Base-by-base conservation (phyloP, 2,113 vertebrate genomes). In the human region DNA sequence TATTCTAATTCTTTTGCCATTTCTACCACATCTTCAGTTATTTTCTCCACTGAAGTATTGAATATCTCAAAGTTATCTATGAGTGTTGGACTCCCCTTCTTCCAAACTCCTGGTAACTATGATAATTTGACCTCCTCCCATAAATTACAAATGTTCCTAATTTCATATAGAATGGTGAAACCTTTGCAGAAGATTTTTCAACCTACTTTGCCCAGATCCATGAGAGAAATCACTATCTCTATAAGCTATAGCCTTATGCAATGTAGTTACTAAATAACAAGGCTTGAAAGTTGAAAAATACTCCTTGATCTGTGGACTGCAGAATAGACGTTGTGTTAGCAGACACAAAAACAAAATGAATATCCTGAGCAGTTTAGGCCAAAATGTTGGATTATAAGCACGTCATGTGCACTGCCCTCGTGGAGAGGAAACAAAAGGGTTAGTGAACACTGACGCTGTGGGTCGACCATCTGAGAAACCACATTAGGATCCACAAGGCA, bases 331-430 rank as follows among this genome's bases (percentile, higher is more conserved):
- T 16, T 30, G 25, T 27, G 38, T 30, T 45, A 76, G 43, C 40
- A 45, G 40, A 27, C 14, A 27, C 25, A 38, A 76, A 76, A 45
- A 45, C 3, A 30, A 45, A 4, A 45, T 4, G 13, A 76, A 76
- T 76, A 64, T 64, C 61, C 61, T 14, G 27, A 64, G 27, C 61
- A 64, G 27, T 64, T 64, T 13, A 64, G 12, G 27, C 12, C 61
- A 64, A 32, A 27, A 64, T 64, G 12, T 27, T 64, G 27, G 27
- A 64, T 27, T 64, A 14, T 27, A 64, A 64, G 27, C 27, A 30
- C 12, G 12, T 64, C 27, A 14, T 32, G 61, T 64, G 61, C 61
- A 64, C 27, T 0, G 6, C 12, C 12, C 61, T 64, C 0, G 0
- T 64, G 27, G 61, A 64, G 12, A 64, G 12, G 61, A 64, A 64